Conservation (phyloP, 2,888 invertebrate species). For the Volucella inanis region DNA sequence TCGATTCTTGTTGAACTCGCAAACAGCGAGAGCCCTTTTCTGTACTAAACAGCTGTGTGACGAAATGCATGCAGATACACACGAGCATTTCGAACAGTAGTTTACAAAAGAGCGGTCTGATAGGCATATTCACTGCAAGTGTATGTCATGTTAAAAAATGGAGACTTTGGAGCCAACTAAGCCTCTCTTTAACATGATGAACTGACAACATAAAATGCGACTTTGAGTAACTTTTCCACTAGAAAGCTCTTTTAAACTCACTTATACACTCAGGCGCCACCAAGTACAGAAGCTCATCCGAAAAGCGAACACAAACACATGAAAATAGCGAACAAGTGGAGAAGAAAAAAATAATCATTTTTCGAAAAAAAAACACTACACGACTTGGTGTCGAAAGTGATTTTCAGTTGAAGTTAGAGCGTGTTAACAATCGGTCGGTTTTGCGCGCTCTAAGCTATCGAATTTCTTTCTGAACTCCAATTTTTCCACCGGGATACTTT, state of each 20-base stretch:
- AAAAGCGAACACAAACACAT: constrained; percentile 59
- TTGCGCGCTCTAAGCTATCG: constrained; percentile 74
- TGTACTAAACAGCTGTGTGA: constrained; percentile 13
- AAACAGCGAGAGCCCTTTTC: too few relatives aligned
- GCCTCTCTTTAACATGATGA: constrained; percentile 14
- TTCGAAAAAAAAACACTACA: constrained; percentile 61
- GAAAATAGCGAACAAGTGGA: constrained; percentile 23
- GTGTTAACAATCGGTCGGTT: constrained; percentile 77
- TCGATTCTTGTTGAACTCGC: not conserved
- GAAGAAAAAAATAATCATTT: constrained; percentile 13
- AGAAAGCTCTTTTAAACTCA: constrained; percentile 45
- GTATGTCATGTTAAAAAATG: not conserved
- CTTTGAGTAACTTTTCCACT: constrained; percentile 31
- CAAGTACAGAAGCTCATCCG: constrained; percentile 27
- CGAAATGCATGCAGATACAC: too few relatives aligned
- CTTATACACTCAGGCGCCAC: constrained; percentile 6
- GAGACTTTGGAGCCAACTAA: constrained; percentile 1
- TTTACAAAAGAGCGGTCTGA: not conserved
- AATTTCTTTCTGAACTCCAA: constrained; percentile 35
- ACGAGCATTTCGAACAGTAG: not conserved
- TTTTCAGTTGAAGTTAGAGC: constrained; percentile 79
- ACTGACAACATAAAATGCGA: constrained; percentile 15
- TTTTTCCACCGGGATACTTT: constrained; percentile 58
- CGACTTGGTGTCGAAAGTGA: constrained; percentile 70
- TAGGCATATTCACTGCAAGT: not conserved